Percentiles rank a stretch among this genome's conserved stretches.
These are phyloP conservation scores for Apeltes quadracus DNA, from an alignment of 2,113 vertebrate genomes.

Conservation along the genomic window DNA sequence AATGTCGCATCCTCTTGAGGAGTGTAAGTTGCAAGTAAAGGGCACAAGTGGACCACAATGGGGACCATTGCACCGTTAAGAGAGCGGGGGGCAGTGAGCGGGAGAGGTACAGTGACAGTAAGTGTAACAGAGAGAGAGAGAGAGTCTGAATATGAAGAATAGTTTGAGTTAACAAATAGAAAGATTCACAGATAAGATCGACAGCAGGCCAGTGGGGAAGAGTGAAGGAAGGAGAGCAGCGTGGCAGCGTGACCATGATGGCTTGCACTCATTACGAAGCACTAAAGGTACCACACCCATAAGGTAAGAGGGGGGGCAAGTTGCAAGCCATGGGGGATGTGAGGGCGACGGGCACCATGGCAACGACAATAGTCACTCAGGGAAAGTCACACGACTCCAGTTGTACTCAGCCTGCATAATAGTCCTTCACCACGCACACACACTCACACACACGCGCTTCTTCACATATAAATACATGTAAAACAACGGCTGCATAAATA, in stretches of 20 bases:
- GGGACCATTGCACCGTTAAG: slow-evolving; percentile 59
- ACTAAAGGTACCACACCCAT: slow-evolving; percentile 53
- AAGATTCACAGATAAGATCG: slow-evolving; percentile 22
- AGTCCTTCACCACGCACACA: slow-evolving; percentile 39
- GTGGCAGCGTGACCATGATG: slow-evolving; percentile 60
- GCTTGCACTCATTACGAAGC: slow-evolving; percentile 60
- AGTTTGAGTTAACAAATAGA: slow-evolving; percentile 41
- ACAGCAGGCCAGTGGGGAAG: slow-evolving; percentile 31
- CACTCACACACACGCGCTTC: neutral
- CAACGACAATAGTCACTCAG: slow-evolving; percentile 60
- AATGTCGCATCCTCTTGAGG: slow-evolving; percentile 50
- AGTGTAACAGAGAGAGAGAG: slow-evolving; percentile 42
- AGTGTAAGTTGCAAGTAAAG: slow-evolving; percentile 57
- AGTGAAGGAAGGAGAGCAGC: slow-evolving; percentile 33
- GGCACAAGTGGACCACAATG: slow-evolving; percentile 64
- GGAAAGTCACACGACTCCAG: slow-evolving; percentile 55
- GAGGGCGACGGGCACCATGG: slow-evolving; percentile 42
- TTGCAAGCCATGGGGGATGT: slow-evolving; percentile 44
- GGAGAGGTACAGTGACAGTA: slow-evolving; percentile 52
- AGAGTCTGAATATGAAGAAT: slow-evolving; percentile 42
- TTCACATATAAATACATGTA: slow-evolving; percentile 31
- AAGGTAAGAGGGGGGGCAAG: slow-evolving; percentile 11
- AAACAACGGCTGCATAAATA: slow-evolving; percentile 22
- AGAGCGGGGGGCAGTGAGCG: slow-evolving; percentile 44
- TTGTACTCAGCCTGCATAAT: slow-evolving; percentile 33